Percentiles rank a stretch among this genome's conserved stretches.
These are phyloP conservation scores for Florisuga fusca DNA, from an alignment of 2,797 vertebrate genomes.

Conservation along the genomic window DNA sequence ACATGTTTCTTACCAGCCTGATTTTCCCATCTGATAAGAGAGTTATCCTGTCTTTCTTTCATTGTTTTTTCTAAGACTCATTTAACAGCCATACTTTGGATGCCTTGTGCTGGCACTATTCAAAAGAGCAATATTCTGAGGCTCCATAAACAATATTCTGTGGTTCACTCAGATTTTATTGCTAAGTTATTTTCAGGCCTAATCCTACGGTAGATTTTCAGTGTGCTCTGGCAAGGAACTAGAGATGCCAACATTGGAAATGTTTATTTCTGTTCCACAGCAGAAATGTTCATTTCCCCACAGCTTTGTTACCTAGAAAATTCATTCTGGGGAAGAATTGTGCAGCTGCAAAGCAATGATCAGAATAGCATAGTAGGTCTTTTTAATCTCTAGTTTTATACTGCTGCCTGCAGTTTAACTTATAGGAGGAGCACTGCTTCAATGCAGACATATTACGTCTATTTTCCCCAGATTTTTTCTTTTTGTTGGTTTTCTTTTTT, in stretches of 20 bases:
- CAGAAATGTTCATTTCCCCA: background rate
- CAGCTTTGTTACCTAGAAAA: slow-evolving; percentile 25
- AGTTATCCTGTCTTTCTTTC: background rate
- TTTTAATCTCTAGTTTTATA: slow-evolving; percentile 44
- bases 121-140: background rate
- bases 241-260: background rate
- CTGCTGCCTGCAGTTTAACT: slow-evolving; percentile 28
- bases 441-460: slow-evolving; percentile 5
- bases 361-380: slow-evolving; percentile 16
- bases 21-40: background rate
- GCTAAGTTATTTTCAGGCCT: background rate
- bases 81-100: background rate
- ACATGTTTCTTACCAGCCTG: background rate
- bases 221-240: background rate
- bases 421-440: background rate
- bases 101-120: background rate
- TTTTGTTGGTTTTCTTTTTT: background rate
- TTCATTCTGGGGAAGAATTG: slow-evolving; percentile 10
- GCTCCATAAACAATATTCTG: background rate
- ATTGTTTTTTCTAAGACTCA: background rate
- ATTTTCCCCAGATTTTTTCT: background rate
- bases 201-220: background rate
- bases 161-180: background rate
- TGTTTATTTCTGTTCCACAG: background rate
- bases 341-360: slow-evolving; percentile 26